Conservation (phyloP, 64 coral and sea anemone genomes). For the Dendrophyllia cribrosa region DNA sequence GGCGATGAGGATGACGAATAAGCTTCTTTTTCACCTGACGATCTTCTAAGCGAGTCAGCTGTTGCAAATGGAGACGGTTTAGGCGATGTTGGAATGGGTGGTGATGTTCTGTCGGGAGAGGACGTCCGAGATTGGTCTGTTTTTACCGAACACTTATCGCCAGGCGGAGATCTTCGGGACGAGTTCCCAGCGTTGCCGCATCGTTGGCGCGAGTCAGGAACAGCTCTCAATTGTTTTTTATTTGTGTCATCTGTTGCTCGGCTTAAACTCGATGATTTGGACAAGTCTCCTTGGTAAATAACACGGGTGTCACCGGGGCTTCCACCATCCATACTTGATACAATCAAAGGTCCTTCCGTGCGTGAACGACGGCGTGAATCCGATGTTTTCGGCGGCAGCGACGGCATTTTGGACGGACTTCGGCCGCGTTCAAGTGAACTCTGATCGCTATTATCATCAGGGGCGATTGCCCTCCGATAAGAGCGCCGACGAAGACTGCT, state of each 20-base stretch:
- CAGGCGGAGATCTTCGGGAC: background rate
- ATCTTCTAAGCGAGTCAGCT: slow-evolving; percentile 21
- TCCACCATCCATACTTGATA: slow-evolving; percentile 11
- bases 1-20: slow-evolving; percentile 44
- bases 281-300: slow-evolving; percentile 9
- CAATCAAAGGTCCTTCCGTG: background rate
- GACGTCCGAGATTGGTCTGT: slow-evolving; percentile 73
- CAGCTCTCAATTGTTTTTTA: background rate
- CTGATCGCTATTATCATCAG: slow-evolving; percentile 31
- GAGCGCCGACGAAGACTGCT: slow-evolving; percentile 78
- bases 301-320: background rate
- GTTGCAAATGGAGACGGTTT: slow-evolving; percentile 48
- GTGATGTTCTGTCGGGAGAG: background rate
- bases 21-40: slow-evolving; percentile 23
- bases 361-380: slow-evolving; percentile 1
- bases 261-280: background rate
- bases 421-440: background rate
- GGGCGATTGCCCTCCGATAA: slow-evolving; percentile 83
- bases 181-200: background rate
- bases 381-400: background rate
- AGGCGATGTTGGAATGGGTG: slow-evolving; percentile 8
- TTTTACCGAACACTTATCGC: slow-evolving; percentile 50
- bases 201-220: slow-evolving; percentile 2
- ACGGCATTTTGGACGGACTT: background rate
- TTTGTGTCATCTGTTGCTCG: background rate